Conservation (phyloP, 2,888 invertebrate genomes). For the Eurytoma californica region DNA sequence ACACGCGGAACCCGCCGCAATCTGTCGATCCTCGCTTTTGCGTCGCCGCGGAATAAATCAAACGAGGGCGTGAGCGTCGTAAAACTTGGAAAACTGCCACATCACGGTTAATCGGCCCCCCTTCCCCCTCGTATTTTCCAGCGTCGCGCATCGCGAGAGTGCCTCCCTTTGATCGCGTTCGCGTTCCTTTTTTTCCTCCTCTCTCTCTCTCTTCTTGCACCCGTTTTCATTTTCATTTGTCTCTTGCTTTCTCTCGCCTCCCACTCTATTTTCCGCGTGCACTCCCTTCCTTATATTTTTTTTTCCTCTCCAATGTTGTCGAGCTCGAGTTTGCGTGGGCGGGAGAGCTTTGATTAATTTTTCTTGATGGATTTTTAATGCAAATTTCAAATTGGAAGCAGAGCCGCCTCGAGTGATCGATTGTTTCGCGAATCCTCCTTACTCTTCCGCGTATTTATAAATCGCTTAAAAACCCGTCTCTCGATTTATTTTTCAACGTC, state of each 20-base stretch:
- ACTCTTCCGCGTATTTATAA: no score
- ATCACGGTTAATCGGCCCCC: conserved; percentile 56
- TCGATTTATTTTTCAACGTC: background rate
- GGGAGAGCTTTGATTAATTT: conserved; percentile 41
- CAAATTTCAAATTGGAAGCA: conserved; percentile 27
- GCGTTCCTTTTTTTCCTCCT: background rate
- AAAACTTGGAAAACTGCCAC: conserved; percentile 57
- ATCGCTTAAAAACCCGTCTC: conserved; percentile 1
- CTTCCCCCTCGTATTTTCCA: conserved; percentile 30
- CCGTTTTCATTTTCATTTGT: conserved; percentile 42
- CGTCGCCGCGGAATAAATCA: conserved; percentile 45
- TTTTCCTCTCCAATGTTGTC: conserved; percentile 18
- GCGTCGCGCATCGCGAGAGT: conserved; percentile 16
- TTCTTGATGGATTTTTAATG: conserved; percentile 40
- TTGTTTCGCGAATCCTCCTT: background rate
- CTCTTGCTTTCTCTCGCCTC: background rate
- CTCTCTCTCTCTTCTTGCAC: background rate
- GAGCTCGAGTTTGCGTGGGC: background rate
- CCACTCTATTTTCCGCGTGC: background rate
- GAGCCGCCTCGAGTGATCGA: conserved; percentile 13
- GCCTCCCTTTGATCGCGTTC: conserved; percentile 48
- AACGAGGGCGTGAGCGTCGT: conserved; percentile 39
- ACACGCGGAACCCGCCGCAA: conserved; percentile 21
- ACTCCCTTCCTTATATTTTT: background rate
- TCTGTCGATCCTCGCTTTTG: conserved; percentile 18